Evolutionary conservation across 1,140 invertebrate genomes (phyloP), one percentile per base, ranked within the genome.

Genomic region (Lordiphosa clarofinis): DNA sequence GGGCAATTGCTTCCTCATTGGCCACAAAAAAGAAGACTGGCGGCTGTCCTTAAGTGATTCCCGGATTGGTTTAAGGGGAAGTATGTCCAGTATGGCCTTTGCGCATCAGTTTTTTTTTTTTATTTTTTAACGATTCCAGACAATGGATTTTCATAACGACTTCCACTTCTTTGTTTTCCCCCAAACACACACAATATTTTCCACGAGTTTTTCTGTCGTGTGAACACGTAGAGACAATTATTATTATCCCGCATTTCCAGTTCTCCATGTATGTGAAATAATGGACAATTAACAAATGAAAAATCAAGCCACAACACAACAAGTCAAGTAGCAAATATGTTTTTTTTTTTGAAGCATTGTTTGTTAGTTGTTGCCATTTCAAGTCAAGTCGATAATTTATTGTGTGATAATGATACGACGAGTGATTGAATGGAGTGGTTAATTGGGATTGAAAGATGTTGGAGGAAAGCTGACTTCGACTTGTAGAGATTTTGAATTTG

Each of bases 121-220:
- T 1, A 15, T 15, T 1, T 1, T 15, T n/a, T n/a, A 24, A 24
- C 4, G 21, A 28, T 28, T 28, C 24, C 2, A 28, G 4, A 31
- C 28, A 31, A 31, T 31, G 28, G 28, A 46, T 33, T 46, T 46
- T 33, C 43, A 46, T 31, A 21, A 6, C 15, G 19, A 38, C 37
- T 79, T 81, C 74, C 74, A 79, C 75, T 60, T 81, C 71, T 81
- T 79, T 79, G 74, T 79, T 75, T 58, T 39, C 40, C 53, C 53
- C 19, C 44, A 28, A 13, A 46, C 31, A 11, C 7, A 46, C 31
- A 11, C 7, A 46, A 52, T 56, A 46, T 53, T 56, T 79, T 73
- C 55, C 61, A 56, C 54, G 48, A 49, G 53, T 59, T 56, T 57
- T 55, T 35, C 35, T 24, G 42, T 40, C 63, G 74, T 73, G 64